Evolutionary conservation across 2,888 invertebrate species (phyloP), one percentile per base, ranked within the genome.

Genomic region (Rhimphoctona megacephalus): DNA sequence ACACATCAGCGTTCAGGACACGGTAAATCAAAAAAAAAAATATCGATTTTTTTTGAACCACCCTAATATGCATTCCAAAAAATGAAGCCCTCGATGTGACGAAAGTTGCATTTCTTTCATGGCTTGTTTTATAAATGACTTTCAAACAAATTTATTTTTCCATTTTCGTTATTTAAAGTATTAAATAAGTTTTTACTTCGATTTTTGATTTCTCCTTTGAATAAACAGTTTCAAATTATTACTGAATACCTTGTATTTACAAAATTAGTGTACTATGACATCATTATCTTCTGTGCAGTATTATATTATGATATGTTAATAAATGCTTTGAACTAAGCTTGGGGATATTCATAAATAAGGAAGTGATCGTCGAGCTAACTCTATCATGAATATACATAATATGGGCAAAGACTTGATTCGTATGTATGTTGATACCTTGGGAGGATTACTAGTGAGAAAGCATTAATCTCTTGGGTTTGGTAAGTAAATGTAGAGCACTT

Each of bases 401-500:
- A 61, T 19, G 61, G 14, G 43, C 46, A 61, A 76, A 25, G 61
- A 19, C 30, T 43, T 6, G 72, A 72, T 52, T 11, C n/a, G 54
- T 80, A 61, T 72, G 25, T 67, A 52, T 33, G 57, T 69, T 57
- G 57, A 69, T 74, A 64, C 17, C 81, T 82, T 36, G 36, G 69
- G n/a, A 82, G 30, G 69, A 7, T 82, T 54, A 61, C 39, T 39
- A 46, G 74, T 57, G 76, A 67, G 72, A 70, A 78, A 74, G 43
- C 30, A 74, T 85, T 69, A 39, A 66, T 67, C 77, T 70, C 70
- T n/a, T 25, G 64, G 54, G 72, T 73, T 72, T 36, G 36, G 52
- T 70, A 52, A 74, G 81, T 81, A 79, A 85, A 85, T 83, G 81
- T 83, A 69, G 87, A 87, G 78, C 83, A 82, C 78, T 81, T 78